phyloP scores from a whole-genome alignment of 2,888 invertebrate species.

The Odontomyia ornata region DNA sequence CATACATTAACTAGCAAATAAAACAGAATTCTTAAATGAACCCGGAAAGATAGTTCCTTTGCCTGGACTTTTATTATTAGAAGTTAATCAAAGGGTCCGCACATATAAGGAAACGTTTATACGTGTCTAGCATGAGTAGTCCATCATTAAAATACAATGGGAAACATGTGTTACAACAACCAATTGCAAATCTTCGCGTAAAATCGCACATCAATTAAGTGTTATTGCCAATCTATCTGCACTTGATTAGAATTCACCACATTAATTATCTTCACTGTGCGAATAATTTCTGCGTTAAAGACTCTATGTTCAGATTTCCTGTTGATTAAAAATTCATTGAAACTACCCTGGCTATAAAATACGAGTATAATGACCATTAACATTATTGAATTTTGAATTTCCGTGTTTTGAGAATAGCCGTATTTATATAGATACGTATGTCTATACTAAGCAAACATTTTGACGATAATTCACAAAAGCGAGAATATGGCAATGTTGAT shows the following conservation, averaged over 20 bases:
- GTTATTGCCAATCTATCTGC: constrained; percentile 6
- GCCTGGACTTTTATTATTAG: neutral
- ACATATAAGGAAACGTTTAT: neutral
- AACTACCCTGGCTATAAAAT: too few relatives aligned
- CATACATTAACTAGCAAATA: neutral
- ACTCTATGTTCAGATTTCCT: neutral
- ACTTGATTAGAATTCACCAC: neutral
- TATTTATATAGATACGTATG: too few relatives aligned
- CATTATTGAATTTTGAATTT: too few relatives aligned
- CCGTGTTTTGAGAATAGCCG: too few relatives aligned
- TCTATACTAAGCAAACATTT: too few relatives aligned
- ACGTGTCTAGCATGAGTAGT: neutral
- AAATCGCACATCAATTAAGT: neutral
- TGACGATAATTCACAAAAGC: too few relatives aligned
- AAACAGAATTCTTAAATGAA: neutral
- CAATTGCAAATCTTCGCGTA: neutral
- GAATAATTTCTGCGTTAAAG: neutral
- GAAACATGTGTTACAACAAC: neutral
- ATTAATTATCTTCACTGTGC: neutral
- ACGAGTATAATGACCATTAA: too few relatives aligned
- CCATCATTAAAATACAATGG: neutral
- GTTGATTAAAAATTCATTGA: too few relatives aligned
- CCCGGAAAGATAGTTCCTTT: neutral
- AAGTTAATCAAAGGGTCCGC: neutral
- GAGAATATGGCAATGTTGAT: too few relatives aligned